Evolutionary conservation across 2,113 vertebrate genomes (phyloP).

Genomic region (Myodes glareolus): DNA sequence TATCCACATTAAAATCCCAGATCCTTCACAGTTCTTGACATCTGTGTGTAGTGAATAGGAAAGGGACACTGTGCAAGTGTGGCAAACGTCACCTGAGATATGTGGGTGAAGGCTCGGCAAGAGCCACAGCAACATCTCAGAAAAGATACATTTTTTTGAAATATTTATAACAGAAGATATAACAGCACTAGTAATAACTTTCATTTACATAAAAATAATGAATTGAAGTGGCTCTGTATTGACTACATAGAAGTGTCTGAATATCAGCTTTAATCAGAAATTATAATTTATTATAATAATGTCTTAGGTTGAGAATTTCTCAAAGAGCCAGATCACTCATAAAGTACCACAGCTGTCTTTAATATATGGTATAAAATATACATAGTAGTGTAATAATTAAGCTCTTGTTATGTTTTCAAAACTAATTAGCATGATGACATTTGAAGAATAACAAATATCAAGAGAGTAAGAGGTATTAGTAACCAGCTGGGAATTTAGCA

Average conservation of each 20-base stretch:
- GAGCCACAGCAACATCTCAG: background rate
- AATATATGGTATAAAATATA: background rate
- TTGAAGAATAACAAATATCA: slow-evolving; percentile 23
- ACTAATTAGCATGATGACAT: slow-evolving; percentile 37
- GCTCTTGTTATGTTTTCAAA: slow-evolving; percentile 29
- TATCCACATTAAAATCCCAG: background rate
- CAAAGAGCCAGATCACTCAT: background rate
- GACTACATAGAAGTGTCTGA: background rate
- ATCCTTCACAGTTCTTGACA: background rate
- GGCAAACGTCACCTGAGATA: background rate
- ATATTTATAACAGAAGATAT: background rate
- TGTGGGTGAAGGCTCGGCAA: background rate
- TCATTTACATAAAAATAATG: slow-evolving; percentile 3
- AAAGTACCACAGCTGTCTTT: background rate
- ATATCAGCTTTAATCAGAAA: background rate
- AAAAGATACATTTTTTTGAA: background rate
- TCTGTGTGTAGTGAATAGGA: background rate
- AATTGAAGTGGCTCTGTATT: background rate
- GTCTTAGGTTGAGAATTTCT: background rate
- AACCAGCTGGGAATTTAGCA: background rate
- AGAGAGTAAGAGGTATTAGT: slow-evolving; percentile 12
- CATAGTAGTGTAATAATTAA: slow-evolving; percentile 36
- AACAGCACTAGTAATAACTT: background rate
- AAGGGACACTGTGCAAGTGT: background rate
- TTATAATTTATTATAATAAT: background rate